Base-by-base conservation (phyloP, 2,888 invertebrate species). In the Platycheirus albimanus region DNA sequence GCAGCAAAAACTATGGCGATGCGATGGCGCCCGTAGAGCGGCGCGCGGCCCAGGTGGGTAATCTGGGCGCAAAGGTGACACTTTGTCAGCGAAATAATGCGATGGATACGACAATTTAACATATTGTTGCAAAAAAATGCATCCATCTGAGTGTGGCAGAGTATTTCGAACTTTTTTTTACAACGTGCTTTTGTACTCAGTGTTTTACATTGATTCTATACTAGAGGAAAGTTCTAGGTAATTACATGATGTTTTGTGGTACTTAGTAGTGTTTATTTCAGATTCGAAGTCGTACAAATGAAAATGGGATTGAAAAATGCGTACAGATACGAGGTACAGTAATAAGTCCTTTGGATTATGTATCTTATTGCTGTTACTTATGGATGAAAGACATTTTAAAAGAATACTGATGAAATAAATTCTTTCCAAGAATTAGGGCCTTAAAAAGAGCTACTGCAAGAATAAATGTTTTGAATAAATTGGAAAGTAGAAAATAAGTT, bases 1-100 rank as follows among this genome's bases (percentile, higher is more conserved):
- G n/a, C n/a, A n/a, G n/a, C n/a, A n/a, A n/a, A n/a, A n/a, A n/a
- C n/a, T n/a, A n/a, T n/a, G n/a, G n/a, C n/a, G n/a, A n/a, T 24
- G 24, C 6, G 3, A 3, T 7, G 38, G n/a, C 19, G 11, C 1
- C 13, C 3, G 54, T 36, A 1, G 33, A 2, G 11, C 13, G 2
- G 24, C 17, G 43, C 41, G 41, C 8, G 47, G 38, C 24, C 69
- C 52, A 54, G 72, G 74, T 69, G 54, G 52, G 69, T 49, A 56
- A 75, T 56, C 67, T 41, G 69, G 56, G 63, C 43, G 67, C 69
- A 69, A 74, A 69, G 69, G 75, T 80, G 79, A 69, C 63, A 80
- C 49, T 63, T 38, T 79, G 74, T 69, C 41, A 74, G 79, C 33
- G 15, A 58, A 77, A 63, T 52, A 67, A 66, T 54, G 61, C 61